A percentile compares a stretch with the other conserved stretches of the same genome.
Evolutionary conservation across 2,113 vertebrate species (phyloP).

Genomic region (Aleadryas rufinucha): DNA sequence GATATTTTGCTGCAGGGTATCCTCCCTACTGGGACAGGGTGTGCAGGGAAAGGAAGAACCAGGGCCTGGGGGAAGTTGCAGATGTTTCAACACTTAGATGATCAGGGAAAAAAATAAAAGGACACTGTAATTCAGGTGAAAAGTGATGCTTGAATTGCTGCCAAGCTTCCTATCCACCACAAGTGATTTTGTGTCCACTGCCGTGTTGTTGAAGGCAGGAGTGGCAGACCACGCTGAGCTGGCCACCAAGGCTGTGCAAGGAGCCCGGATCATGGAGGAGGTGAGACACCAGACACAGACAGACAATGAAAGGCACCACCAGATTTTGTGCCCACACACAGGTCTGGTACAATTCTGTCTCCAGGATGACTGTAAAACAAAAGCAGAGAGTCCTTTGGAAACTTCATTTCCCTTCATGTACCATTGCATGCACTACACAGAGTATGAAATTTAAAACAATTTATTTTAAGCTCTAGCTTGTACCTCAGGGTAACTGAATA

Average conservation of each 20-base stretch:
- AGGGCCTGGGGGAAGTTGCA: background rate
- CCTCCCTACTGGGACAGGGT: background rate
- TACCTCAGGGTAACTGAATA: background rate
- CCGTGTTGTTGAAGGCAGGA: background rate
- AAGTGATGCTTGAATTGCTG: background rate
- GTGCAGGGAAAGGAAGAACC: background rate
- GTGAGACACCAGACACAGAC: accelerated
- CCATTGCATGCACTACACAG: background rate
- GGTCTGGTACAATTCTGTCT: background rate
- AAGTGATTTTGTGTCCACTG: background rate
- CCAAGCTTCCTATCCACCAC: background rate
- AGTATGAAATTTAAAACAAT: background rate
- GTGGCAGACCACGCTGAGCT: accelerated
- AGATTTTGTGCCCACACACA: background rate
- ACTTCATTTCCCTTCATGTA: background rate
- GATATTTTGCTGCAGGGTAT: background rate
- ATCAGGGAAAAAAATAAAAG: background rate
- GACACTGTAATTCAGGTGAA: background rate
- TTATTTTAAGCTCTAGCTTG: background rate
- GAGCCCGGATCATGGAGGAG: background rate
- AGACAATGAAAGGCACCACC: background rate
- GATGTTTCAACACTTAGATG: background rate
- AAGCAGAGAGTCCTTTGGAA: background rate
- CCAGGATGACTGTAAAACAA: background rate
- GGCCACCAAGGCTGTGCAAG: background rate